phyloP scores from a whole-genome alignment of 2,113 vertebrate genomes.

The Mola mola region DNA sequence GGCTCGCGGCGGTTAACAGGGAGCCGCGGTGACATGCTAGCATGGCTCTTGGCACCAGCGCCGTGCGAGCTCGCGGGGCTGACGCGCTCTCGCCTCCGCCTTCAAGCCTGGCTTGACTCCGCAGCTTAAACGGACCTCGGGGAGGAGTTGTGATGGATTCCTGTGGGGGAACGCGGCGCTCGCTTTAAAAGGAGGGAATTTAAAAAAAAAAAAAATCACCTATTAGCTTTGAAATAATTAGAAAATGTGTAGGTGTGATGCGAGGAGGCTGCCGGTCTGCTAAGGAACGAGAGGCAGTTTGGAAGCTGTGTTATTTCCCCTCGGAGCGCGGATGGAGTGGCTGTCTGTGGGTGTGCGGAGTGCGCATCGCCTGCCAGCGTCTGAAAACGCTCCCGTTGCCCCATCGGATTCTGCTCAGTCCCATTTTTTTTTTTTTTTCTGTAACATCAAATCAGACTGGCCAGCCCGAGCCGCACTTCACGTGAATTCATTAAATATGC shows the following conservation, averaged over 20 bases:
- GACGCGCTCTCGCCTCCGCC: constrained; percentile 36
- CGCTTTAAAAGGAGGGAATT: constrained; percentile 3
- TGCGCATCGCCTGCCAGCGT: constrained; percentile 63
- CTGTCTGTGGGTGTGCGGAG: constrained; percentile 71
- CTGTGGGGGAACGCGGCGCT: constrained; percentile 40
- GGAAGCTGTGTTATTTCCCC: constrained; percentile 57
- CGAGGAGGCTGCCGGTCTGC: constrained; percentile 71
- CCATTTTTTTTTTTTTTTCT: constrained; percentile 31
- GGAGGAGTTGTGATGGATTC: constrained; percentile 63
- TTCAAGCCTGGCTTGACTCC: neutral
- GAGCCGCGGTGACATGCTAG: neutral
- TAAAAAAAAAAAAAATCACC: constrained; percentile 54
- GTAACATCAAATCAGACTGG: constrained; percentile 58
- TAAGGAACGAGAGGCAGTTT: constrained; percentile 67
- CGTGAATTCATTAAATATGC: constrained; percentile 48
- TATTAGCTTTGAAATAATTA: constrained; percentile 78
- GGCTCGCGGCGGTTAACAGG: no score
- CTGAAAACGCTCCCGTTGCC: constrained; percentile 61
- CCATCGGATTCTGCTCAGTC: constrained; percentile 61
- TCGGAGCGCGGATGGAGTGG: constrained; percentile 51
- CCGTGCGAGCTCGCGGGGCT: constrained; percentile 36
- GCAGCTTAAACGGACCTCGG: constrained; percentile 58
- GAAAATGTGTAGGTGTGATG: constrained; percentile 58
- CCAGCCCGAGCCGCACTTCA: constrained; percentile 7
- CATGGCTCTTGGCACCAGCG: neutral